Percentiles rank a stretch among this genome's conserved stretches.
Conservation (phyloP, 2,113 vertebrate species). For the Xerus inauris region DNA sequence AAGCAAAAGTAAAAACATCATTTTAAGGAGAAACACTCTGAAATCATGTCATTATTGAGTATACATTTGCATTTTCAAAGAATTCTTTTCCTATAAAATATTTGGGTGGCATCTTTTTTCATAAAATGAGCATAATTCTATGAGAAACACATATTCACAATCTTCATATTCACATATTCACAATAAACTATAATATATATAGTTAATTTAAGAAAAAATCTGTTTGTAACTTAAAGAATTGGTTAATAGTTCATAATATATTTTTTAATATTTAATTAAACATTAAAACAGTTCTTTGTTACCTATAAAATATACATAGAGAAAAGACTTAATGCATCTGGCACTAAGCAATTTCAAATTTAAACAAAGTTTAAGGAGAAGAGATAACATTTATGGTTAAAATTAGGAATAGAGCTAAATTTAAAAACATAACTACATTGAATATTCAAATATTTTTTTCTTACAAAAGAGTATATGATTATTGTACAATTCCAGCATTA, state of each 20-base stretch:
- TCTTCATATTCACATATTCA: not conserved
- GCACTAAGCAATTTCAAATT: not conserved
- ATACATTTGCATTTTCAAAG: not conserved
- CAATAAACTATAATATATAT: not conserved
- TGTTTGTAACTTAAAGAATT: not conserved
- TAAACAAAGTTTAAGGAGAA: constrained; percentile 13
- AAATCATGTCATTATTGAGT: not conserved
- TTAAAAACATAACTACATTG: not conserved
- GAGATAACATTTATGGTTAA: constrained; percentile 11
- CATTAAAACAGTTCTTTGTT: not conserved
- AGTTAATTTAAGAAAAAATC: not conserved
- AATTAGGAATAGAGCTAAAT: not conserved
- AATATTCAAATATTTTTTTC: not conserved
- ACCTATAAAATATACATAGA: not conserved
- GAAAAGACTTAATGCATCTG: not conserved
- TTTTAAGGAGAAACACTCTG: not conserved
- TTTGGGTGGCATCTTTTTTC: not conserved
- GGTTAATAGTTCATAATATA: not conserved
- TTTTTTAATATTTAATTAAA: not conserved
- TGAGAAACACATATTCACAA: not conserved
- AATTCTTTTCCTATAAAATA: not conserved
- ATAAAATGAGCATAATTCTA: not conserved
- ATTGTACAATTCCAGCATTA: not conserved
- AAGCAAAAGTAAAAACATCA: not conserved
- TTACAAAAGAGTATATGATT: not conserved